Evolutionary conservation across 2,888 invertebrate species (phyloP).

Genomic region (Ophonus ardosiacus): DNA sequence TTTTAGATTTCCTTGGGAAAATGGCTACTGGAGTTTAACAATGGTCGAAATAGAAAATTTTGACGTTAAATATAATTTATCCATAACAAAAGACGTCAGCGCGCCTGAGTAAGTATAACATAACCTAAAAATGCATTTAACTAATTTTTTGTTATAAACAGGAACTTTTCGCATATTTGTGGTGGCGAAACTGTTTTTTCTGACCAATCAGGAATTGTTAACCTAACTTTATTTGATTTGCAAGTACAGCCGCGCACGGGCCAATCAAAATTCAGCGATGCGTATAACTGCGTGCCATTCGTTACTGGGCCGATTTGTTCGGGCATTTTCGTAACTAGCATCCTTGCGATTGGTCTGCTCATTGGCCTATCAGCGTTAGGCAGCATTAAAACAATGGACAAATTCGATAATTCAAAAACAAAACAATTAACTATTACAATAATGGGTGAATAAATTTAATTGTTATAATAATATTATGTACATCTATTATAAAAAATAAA

Average conservation of each 20-base stretch:
- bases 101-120: slow-evolving; percentile 68
- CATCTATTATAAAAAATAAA: background rate
- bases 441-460: slow-evolving; percentile 69
- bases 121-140: background rate
- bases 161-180: slow-evolving; percentile 76
- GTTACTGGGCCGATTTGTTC: slow-evolving; percentile 87
- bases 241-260: slow-evolving; percentile 76
- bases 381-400: slow-evolving; percentile 88
- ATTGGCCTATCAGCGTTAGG: slow-evolving; percentile 84
- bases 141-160: background rate
- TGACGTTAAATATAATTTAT: slow-evolving; percentile 69
- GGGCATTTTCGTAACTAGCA: slow-evolving; percentile 81
- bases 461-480: background rate
- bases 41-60: slow-evolving; percentile 70
- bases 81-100: slow-evolving; percentile 69
- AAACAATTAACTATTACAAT: slow-evolving; percentile 82
- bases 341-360: slow-evolving; percentile 81
- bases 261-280: slow-evolving; percentile 76
- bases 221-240: slow-evolving; percentile 72
- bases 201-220: slow-evolving; percentile 71
- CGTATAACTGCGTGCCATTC: slow-evolving; percentile 86
- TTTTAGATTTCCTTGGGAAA: slow-evolving; percentile 71
- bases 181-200: slow-evolving; percentile 72
- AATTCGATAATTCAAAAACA: slow-evolving; percentile 90
- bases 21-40: slow-evolving; percentile 73